Base-by-base conservation (phyloP, 2,113 vertebrate species). In the Leptodactylus fuscus region DNA sequence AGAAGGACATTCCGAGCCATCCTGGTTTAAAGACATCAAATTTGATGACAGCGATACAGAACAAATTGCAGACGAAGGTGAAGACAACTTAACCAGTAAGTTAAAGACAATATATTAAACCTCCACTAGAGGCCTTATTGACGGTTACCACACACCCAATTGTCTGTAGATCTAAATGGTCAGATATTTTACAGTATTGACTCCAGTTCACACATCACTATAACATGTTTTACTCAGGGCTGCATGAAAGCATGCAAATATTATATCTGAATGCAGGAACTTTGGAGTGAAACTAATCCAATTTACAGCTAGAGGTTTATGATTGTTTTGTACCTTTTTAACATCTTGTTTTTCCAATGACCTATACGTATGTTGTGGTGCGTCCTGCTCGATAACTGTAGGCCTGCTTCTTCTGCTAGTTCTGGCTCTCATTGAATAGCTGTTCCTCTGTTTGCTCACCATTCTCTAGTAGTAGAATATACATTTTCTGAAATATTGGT, bases 21-120 rank as follows among this genome's bases (percentile, higher is more conserved):
- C 98, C 1, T 99, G 98, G 98, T 99, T 98, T 90, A 99, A 99
- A 91, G 97, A 99, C 92, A 99, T 99, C 85, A 99, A 99, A 90
- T 99, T 99, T 92, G 98, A 99, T 84, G 98, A 99, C 92, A 99
- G 98, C 34, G 98, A 99, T 92, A 96, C 96, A 0, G 98, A 99
- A 87, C 98, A 98, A 89, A 96, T 97, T 24, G 95, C 94, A 75
- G 97, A 99, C 84, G 98, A 98, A 89, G 94, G 92, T 1, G 97
- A 99, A 48, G 96, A 97, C 92, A 94, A 94, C 85, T 92, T 95
- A 91, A 93, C 95, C 41, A 98, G 98, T 99, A 92, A 95, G 95
- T 94, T 44, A 41, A n/a, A n/a, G n/a, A n/a, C 1, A 70, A 15
- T 70, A 6, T 7, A 69, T 36, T 1, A 18, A n/a, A n/a, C n/a